phyloP scores from a whole-genome alignment of 2,888 invertebrate species.

The Pachymerium ferrugineum region DNA sequence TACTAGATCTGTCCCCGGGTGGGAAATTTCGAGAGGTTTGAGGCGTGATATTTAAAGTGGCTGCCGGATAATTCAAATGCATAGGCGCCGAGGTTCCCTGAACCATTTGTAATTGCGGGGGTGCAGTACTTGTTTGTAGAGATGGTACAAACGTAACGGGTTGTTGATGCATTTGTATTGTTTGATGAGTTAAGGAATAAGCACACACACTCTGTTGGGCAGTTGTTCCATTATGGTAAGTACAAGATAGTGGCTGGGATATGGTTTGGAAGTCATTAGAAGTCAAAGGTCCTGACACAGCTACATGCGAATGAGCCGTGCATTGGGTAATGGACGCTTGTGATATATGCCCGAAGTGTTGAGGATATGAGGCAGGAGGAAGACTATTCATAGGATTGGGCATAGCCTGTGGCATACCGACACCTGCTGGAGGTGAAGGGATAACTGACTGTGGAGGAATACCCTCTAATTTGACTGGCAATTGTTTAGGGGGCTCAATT shows the following conservation, averaged over 20 bases:
- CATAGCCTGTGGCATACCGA: background rate
- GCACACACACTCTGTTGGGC: background rate
- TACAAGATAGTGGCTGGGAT: background rate
- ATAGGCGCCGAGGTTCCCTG: background rate
- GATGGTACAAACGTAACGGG: background rate
- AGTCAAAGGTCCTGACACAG: background rate
- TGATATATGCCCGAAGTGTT: too few relatives aligned
- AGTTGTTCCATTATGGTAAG: background rate
- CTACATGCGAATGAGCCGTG: slow-evolving; percentile 7
- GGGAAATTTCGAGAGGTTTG: background rate
- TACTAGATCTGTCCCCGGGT: background rate
- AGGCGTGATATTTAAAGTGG: background rate
- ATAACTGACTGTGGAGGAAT: background rate
- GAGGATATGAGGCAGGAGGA: background rate
- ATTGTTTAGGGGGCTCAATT: background rate
- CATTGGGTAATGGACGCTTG: background rate
- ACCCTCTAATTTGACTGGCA: background rate
- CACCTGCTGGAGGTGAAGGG: background rate
- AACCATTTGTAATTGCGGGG: background rate
- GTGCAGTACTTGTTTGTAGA: background rate
- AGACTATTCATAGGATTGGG: too few relatives aligned
- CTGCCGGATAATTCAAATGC: background rate
- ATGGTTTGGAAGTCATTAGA: background rate
- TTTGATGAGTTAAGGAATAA: background rate
- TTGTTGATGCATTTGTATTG: background rate